Base-by-base conservation (phyloP, 2,888 invertebrate genomes). In the Argynnis bischoffii region DNA sequence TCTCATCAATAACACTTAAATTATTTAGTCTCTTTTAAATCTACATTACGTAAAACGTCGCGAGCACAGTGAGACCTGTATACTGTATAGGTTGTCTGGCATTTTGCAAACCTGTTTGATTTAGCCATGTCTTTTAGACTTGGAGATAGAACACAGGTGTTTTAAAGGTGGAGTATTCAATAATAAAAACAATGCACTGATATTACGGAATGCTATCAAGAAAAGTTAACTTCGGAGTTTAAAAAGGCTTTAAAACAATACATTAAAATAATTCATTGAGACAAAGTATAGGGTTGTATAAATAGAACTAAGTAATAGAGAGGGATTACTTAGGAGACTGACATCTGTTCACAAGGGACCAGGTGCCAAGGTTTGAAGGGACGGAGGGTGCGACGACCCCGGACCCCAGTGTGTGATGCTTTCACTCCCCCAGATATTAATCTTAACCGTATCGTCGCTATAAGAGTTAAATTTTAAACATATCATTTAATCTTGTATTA, bases 341-440 rank as follows among this genome's bases (percentile, higher is more conserved):
- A 78, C 85, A 91, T 91, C 88, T 91, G 90, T 88, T 89, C 76
- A 82, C 79, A 77, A 84, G 84, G 86, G 85, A 83, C 92, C 91
- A 91, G 91, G 91, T 92, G 90, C 81, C 81, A 83, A 85, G 83
- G 81, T 82, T 81, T 79, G 80, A 82, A 85, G 85, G 86, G 83
- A 79, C 78, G 79, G 78, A 88, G 89, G 90, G 89, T 87, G 88
- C 90, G 87, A 83, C 89, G 90, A 91, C 92, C 92, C 83, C 86
- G 83, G 78, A 76, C 86, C 85, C 86, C 84, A 85, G 80, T 80
- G 80, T 81, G 79, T 78, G 68, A 70, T 65, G 68, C 67, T 65
- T 59, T 67, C 55, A 68, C 60, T 64, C 63, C 74, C 75, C 79
- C 79, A 78, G 73, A 75, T 78, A 11, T 11, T 75, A 79, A 82